These are phyloP conservation scores for Meloidogyne exigua DNA, from an alignment of 1,140 invertebrate species.

Conservation along the genomic window DNA sequence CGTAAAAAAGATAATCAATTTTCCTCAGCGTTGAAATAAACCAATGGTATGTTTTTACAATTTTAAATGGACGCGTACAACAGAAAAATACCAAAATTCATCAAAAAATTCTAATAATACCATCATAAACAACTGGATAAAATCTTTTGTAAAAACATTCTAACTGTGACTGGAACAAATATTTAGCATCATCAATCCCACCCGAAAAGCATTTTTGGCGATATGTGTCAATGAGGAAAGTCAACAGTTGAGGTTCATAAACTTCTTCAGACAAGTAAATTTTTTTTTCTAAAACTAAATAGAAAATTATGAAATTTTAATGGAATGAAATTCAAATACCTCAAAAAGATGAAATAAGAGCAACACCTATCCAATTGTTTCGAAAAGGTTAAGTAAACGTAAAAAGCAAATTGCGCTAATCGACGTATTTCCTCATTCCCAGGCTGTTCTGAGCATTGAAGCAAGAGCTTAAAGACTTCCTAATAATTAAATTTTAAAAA, in stretches of 20 bases:
- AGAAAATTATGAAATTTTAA: background rate
- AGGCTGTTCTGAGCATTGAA: slow-evolving; percentile 15
- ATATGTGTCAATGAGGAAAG: slow-evolving; percentile 43
- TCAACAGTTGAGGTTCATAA: slow-evolving; percentile 43
- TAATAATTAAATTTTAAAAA: slow-evolving; percentile 27
- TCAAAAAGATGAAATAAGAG: slow-evolving; percentile 42
- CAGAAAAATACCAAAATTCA: slow-evolving; percentile 11
- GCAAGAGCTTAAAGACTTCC: slow-evolving; percentile 11
- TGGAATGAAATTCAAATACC: background rate
- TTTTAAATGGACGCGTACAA: no score
- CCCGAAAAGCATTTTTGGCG: slow-evolving; percentile 29
- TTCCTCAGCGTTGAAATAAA: no score
- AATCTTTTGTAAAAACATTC: slow-evolving; percentile 24
- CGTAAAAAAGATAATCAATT: no score
- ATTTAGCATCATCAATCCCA: slow-evolving; percentile 9
- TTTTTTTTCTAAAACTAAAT: background rate
- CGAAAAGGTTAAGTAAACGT: slow-evolving; percentile 25
- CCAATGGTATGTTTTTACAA: no score
- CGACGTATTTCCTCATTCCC: slow-evolving; percentile 4
- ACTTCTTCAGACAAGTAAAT: slow-evolving; percentile 13
- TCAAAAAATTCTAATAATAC: background rate
- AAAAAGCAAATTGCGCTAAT: slow-evolving; percentile 17
- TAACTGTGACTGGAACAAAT: slow-evolving; percentile 22
- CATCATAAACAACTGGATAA: slow-evolving; percentile 18
- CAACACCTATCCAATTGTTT: slow-evolving; percentile 35